These are phyloP conservation scores for Ischnus inquisitorius DNA, from an alignment of 2,888 invertebrate genomes.

Conservation along the genomic window DNA sequence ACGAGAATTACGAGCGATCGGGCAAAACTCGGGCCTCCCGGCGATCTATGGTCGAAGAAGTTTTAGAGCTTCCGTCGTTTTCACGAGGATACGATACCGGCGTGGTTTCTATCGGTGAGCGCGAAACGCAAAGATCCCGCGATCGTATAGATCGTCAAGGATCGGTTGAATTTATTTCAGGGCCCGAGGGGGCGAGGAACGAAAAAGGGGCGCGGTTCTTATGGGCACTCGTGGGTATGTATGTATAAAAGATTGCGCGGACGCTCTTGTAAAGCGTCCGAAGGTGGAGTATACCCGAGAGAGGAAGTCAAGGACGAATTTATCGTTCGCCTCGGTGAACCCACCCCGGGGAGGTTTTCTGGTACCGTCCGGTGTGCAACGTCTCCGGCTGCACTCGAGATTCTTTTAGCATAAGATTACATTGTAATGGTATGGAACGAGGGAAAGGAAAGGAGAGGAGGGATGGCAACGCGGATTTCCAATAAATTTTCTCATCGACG, in stretches of 20 bases:
- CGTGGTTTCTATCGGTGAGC: constrained; percentile 9
- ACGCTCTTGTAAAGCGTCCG: constrained; percentile 2
- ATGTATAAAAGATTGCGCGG: constrained; percentile 1
- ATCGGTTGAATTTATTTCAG: constrained; percentile 56
- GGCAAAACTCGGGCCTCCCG: constrained; percentile 33
- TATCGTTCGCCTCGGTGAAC: constrained; percentile 74
- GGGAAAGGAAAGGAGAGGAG: not conserved
- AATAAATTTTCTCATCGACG: constrained; percentile 79
- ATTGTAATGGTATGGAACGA: constrained; percentile 76
- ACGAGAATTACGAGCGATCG: constrained; percentile 60
- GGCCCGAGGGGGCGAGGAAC: constrained; percentile 20
- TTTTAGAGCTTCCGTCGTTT: constrained; percentile 63
- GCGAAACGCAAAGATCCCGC: constrained; percentile 3
- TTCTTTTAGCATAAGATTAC: constrained; percentile 77
- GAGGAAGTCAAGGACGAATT: constrained; percentile 72
- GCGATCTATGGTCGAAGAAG: not conserved
- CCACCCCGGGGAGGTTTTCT: constrained; percentile 59
- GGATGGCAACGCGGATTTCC: constrained; percentile 74
- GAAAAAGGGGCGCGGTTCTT: constrained; percentile 14
- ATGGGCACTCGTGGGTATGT: not conserved
- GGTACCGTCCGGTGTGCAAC: constrained; percentile 42
- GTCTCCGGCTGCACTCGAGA: constrained; percentile 68
- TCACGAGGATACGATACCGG: constrained; percentile 38
- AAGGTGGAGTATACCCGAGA: constrained; percentile 26
- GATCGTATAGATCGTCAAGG: constrained; percentile 36